These are phyloP conservation scores for Microtus oregoni DNA, from an alignment of 2,113 vertebrate species.

Conservation along the genomic window DNA sequence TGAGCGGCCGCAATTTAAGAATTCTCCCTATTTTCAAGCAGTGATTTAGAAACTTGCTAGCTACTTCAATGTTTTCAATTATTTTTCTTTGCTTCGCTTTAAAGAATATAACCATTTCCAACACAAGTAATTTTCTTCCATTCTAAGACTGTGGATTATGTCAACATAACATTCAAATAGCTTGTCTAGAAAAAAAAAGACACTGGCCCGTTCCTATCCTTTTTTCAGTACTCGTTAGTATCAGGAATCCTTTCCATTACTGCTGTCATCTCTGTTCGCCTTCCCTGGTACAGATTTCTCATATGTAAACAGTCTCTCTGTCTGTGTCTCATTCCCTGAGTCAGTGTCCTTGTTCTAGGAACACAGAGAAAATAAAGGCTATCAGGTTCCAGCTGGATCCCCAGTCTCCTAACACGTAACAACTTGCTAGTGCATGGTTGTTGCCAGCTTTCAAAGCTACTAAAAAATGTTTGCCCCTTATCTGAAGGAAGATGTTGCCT, in stretches of 20 bases:
- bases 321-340: not conserved
- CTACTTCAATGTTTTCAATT: not conserved
- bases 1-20: not conserved
- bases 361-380: conserved; percentile 13
- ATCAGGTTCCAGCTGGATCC: not conserved
- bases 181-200: conserved; percentile 12
- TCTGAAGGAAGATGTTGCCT: not conserved
- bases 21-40: not conserved
- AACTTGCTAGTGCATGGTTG: not conserved
- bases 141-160: conserved; percentile 11
- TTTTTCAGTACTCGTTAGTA: not conserved
- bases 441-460: not conserved
- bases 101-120: conserved; percentile 37
- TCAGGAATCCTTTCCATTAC: not conserved
- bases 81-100: not conserved
- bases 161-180: not conserved
- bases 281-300: not conserved
- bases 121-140: conserved; percentile 2
- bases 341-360: not conserved
- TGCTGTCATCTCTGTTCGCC: not conserved
- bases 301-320: not conserved
- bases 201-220: not conserved
- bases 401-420: not conserved
- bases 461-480: not conserved
- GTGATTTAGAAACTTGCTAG: not conserved